Percentiles rank a stretch among this genome's conserved stretches.
phyloP scores from a whole-genome alignment of 2,888 invertebrate species.

The Acronicta leporina region DNA sequence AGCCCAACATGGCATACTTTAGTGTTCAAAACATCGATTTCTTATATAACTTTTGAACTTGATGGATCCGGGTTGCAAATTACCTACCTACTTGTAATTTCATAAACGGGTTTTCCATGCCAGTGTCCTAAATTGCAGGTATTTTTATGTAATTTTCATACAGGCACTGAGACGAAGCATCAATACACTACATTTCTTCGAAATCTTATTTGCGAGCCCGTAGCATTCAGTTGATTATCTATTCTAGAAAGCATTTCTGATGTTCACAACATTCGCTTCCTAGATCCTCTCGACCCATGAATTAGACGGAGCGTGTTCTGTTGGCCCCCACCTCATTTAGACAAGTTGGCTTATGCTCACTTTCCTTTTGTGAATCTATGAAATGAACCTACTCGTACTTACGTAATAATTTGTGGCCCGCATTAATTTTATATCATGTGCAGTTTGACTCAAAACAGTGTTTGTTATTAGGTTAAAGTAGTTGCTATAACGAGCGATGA shows the following conservation, averaged over 20 bases:
- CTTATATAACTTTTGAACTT: conserved; percentile 45
- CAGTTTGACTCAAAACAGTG: conserved; percentile 14
- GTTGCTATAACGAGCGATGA: too few species aligned
- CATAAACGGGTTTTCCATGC: conserved; percentile 31
- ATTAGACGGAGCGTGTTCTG: conserved; percentile 49
- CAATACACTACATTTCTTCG: conserved; percentile 14
- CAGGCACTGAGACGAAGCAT: conserved; percentile 10
- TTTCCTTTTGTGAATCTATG: conserved; percentile 77
- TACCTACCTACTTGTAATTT: conserved; percentile 13
- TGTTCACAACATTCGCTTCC: conserved; percentile 38
- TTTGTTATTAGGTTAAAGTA: not conserved
- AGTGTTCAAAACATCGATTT: conserved; percentile 43
- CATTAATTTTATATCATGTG: conserved; percentile 57
- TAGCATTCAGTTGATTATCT: conserved; percentile 9
- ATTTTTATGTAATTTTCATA: conserved; percentile 24
- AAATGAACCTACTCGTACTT: conserved; percentile 63
- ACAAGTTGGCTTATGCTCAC: conserved; percentile 57
- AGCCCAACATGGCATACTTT: conserved; percentile 39
- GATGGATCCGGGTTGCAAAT: conserved; percentile 37
- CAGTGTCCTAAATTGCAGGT: conserved; percentile 27
- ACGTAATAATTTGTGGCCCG: conserved; percentile 62
- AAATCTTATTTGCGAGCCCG: conserved; percentile 35
- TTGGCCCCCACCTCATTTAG: conserved; percentile 46
- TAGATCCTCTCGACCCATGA: conserved; percentile 45
- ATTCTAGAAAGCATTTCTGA: conserved; percentile 43